phyloP scores from a whole-genome alignment of 2,113 vertebrate species.

The Ceyx melanurus region DNA sequence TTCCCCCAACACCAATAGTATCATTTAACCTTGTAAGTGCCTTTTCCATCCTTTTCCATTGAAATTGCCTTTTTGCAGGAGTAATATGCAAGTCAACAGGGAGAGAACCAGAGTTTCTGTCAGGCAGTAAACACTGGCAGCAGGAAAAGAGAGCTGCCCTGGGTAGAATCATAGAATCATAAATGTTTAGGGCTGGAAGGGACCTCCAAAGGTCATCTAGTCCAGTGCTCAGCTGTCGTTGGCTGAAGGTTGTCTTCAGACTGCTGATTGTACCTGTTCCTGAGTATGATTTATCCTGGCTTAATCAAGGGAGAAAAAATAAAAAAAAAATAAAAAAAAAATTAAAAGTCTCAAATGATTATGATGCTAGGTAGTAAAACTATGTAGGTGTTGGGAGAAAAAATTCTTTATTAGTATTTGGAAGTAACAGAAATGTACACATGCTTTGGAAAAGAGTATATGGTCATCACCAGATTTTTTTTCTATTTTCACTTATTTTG shows the following conservation, averaged over 20 bases:
- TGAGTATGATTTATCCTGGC: background rate
- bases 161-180: background rate
- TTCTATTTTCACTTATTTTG: background rate
- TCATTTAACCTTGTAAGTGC: background rate
- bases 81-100: background rate
- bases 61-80: background rate
- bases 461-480: background rate
- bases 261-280: background rate
- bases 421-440: background rate
- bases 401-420: background rate
- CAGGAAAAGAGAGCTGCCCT: background rate
- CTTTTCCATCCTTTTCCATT: background rate
- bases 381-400: background rate
- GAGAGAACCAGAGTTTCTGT: background rate
- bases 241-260: background rate
- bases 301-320: background rate
- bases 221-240: accelerated
- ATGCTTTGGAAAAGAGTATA: background rate
- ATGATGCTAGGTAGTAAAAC: background rate
- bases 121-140: background rate
- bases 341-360: background rate
- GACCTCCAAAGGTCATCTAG: no score
- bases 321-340: no score
- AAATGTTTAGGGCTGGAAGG: no score
- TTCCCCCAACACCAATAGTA: background rate